These are phyloP conservation scores for Tetramorium parvispinum DNA, from an alignment of 1,140 invertebrate genomes.

Conservation along the genomic window DNA sequence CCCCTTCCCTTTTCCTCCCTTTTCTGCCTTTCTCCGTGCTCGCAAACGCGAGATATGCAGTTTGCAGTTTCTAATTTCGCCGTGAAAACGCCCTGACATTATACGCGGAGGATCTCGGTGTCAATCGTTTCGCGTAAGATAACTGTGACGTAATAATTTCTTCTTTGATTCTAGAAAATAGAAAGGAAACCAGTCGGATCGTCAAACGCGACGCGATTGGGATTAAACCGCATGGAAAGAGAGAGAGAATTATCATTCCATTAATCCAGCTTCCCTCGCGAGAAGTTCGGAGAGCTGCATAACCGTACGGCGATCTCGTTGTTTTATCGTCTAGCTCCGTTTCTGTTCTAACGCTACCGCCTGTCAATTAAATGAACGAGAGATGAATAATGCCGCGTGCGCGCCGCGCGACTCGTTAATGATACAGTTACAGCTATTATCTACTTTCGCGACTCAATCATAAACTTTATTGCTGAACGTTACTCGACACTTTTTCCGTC, in stretches of 20 bases:
- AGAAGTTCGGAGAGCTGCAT: background rate
- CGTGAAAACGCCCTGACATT: background rate
- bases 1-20: no score
- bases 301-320: background rate
- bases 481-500: slow-evolving; percentile 35
- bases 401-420: slow-evolving; percentile 27
- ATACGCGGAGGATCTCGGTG: background rate
- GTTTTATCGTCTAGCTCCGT: background rate
- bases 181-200: background rate
- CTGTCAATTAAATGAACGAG: slow-evolving; percentile 32
- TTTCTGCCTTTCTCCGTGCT: background rate
- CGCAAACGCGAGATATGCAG: background rate
- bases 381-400: slow-evolving; percentile 19
- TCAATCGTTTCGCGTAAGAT: background rate
- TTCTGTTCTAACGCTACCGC: background rate
- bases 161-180: background rate
- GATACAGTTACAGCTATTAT: slow-evolving; percentile 34
- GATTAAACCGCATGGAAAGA: background rate
- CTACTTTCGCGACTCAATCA: slow-evolving; percentile 39
- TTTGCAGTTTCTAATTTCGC: slow-evolving; percentile 16
- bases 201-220: background rate
- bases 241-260: background rate
- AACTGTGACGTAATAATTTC: background rate
- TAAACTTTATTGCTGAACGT: slow-evolving; percentile 34
- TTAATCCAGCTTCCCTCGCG: background rate